These are phyloP conservation scores for Limulus polyphemus DNA, from an alignment of 2,888 invertebrate species.

Conservation along the genomic window DNA sequence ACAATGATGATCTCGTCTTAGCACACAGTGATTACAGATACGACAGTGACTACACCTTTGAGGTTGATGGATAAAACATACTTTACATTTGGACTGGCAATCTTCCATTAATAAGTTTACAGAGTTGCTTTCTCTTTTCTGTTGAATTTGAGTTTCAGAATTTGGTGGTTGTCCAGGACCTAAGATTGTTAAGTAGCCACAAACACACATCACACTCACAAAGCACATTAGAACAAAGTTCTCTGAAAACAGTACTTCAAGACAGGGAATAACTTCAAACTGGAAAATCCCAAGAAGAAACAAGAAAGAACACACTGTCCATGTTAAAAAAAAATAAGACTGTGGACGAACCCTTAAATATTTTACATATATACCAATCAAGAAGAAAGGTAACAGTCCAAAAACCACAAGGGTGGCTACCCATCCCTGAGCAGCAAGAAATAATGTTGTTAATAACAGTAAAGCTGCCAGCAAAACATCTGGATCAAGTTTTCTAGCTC, in stretches of 20 bases:
- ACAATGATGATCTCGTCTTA: conserved; percentile 21
- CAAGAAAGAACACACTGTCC: conserved; percentile 17
- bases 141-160: neutral
- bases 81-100: conserved; percentile 7
- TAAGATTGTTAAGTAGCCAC: conserved; percentile 7
- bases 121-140: conserved; percentile 1
- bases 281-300: conserved; percentile 34
- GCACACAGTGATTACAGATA: conserved; percentile 19
- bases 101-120: neutral
- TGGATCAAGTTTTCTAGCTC: neutral
- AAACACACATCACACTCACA: conserved; percentile 30
- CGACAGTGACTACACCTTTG: conserved; percentile 17
- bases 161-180: conserved; percentile 2
- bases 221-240: conserved; percentile 46
- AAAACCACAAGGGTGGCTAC: conserved; percentile 9
- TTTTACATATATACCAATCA: neutral
- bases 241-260: conserved; percentile 56
- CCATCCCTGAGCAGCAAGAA: conserved; percentile 20
- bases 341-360: conserved; percentile 2
- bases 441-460: conserved; percentile 13
- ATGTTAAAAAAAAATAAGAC: conserved; percentile 12
- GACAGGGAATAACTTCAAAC: conserved; percentile 47
- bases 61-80: conserved; percentile 11
- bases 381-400: conserved; percentile 11
- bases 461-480: conserved; percentile 6